Conservation (phyloP, 1,140 invertebrate species). For the Philopotamus ludificatus region DNA sequence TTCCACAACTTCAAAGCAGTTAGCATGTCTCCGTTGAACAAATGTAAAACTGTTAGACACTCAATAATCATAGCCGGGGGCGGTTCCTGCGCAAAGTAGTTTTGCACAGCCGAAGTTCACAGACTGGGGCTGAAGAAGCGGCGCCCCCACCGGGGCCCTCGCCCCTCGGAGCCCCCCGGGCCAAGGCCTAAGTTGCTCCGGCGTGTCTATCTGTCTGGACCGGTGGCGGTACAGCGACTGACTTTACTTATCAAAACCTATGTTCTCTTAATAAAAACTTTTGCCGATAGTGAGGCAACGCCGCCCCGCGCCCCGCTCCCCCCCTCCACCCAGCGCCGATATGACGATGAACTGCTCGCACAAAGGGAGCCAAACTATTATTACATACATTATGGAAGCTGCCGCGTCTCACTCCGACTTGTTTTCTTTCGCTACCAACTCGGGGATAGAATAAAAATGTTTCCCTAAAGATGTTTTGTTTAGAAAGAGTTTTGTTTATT, state of each 20-base stretch:
- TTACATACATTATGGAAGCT: conserved; percentile 35
- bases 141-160: not conserved
- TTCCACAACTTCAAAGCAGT: too few relatives aligned
- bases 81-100: not conserved
- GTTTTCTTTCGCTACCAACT: not conserved
- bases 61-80: conserved; percentile 13
- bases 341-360: conserved; percentile 14
- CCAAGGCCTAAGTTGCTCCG: conserved; percentile 22
- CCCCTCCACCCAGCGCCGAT: not conserved
- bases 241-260: conserved; percentile 18
- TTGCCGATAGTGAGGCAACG: conserved; percentile 18
- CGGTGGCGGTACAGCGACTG: not conserved
- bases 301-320: too few relatives aligned
- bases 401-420: conserved; percentile 21
- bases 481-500: not conserved
- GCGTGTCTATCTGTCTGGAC: not conserved
- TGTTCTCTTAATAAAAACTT: conserved; percentile 34
- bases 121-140: conserved; percentile 7
- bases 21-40: too few relatives aligned
- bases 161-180: not conserved
- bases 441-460: conserved; percentile 3
- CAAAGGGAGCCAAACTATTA: conserved; percentile 29
- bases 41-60: conserved; percentile 9
- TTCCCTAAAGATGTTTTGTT: conserved; percentile 5
- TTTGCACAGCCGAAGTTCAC: conserved; percentile 12